These are phyloP conservation scores for Eueides isabella DNA, from an alignment of 1,140 invertebrate species.

Conservation along the genomic window DNA sequence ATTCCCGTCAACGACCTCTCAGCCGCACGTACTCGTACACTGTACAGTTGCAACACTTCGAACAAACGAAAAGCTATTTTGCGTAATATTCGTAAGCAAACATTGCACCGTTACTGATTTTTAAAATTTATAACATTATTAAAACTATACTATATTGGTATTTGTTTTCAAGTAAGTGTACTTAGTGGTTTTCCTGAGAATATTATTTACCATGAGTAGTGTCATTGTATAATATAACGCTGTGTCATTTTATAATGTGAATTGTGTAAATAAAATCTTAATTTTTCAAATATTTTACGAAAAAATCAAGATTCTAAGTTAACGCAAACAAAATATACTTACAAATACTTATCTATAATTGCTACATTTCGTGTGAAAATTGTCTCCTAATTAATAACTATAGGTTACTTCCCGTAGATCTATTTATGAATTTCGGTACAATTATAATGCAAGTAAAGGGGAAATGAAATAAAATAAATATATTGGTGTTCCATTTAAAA, in stretches of 20 bases:
- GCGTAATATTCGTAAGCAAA: conserved; percentile 40
- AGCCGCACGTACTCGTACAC: conserved; percentile 24
- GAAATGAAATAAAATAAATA: too few species aligned
- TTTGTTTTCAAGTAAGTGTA: background rate
- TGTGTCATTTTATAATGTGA: background rate
- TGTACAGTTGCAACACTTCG: conserved; percentile 37
- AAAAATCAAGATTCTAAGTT: too few species aligned
- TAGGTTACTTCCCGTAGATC: too few species aligned
- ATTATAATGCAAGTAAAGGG: too few species aligned
- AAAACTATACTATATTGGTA: conserved; percentile 1
- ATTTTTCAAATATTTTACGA: too few species aligned
- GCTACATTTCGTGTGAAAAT: too few species aligned
- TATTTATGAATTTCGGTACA: too few species aligned
- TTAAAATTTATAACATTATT: conserved; percentile 30
- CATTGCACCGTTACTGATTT: conserved; percentile 19
- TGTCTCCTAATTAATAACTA: too few species aligned
- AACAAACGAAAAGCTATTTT: conserved; percentile 49
- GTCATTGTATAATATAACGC: background rate
- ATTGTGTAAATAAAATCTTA: background rate
- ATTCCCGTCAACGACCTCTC: conserved; percentile 48
- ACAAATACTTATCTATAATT: too few species aligned
- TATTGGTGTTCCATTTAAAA: too few species aligned
- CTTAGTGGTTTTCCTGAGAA: background rate
- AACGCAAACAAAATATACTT: too few species aligned
- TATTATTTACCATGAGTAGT: background rate